A percentile compares a stretch with the other conserved stretches of the same genome.
Conservation (phyloP, 2,113 vertebrate genomes). For the Acrocephalus arundinaceus region DNA sequence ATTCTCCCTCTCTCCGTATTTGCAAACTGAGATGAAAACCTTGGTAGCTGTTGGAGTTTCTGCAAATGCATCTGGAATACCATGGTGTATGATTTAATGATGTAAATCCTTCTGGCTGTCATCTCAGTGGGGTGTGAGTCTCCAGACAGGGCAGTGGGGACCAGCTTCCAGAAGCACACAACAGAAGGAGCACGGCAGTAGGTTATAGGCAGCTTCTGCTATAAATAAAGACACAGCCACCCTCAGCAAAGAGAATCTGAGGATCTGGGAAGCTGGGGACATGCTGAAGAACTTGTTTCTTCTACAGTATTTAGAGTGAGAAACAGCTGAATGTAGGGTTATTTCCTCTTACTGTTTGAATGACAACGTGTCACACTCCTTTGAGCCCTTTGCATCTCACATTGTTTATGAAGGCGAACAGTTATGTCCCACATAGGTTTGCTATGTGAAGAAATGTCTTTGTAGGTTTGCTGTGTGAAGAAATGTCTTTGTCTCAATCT, state of each 20-base stretch:
- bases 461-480: neutral
- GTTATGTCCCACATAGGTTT: neutral
- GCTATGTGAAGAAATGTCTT: no score
- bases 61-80: neutral
- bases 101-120: neutral
- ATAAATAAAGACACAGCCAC: neutral
- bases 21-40: neutral
- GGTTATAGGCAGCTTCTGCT: neutral
- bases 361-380: fast-evolving
- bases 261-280: neutral
- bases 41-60: neutral
- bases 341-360: neutral
- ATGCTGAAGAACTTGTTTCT: neutral
- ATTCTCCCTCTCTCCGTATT: neutral
- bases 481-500: neutral
- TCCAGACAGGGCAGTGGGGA: neutral
- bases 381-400: neutral
- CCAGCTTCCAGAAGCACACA: fast-evolving
- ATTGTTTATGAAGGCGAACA: neutral
- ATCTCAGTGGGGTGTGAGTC: neutral
- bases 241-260: neutral
- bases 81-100: neutral
- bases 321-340: neutral
- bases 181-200: neutral
- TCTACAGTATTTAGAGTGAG: neutral